A percentile compares a stretch with the other conserved stretches of the same genome.
Conservation (phyloP, 2,797 vertebrate genomes). For the Gymnopithys bicolor region DNA sequence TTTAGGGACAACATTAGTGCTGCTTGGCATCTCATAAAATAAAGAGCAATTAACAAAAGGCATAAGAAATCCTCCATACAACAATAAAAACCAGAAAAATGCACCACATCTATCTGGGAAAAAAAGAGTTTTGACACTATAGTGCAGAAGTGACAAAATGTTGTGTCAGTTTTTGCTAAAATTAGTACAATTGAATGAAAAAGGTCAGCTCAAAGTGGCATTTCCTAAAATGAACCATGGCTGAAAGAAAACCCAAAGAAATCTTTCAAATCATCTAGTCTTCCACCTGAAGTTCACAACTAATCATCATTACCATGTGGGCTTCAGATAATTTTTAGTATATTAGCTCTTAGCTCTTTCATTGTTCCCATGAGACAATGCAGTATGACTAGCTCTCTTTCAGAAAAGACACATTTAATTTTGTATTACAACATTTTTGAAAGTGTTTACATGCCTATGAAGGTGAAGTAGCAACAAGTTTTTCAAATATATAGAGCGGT, state of each 20-base stretch:
- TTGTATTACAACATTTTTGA: not conserved
- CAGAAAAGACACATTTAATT: not conserved
- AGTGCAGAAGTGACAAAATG: not conserved
- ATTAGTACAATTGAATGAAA: not conserved
- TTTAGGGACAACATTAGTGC: not conserved
- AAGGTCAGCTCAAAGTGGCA: not conserved
- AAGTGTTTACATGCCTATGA: not conserved
- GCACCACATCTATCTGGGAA: not conserved
- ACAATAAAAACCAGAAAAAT: not conserved
- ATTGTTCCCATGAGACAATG: not conserved
- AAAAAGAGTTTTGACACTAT: not conserved
- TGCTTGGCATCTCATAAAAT: not conserved
- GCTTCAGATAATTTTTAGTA: not conserved
- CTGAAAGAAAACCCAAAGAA: not conserved
- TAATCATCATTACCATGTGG: not conserved
- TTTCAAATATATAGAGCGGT: not conserved
- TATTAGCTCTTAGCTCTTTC: not conserved
- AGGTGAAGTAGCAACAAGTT: not conserved
- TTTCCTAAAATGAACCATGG: not conserved
- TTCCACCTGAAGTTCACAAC: not conserved
- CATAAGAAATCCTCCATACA: fast-evolving
- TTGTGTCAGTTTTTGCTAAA: not conserved
- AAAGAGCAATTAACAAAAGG: not conserved
- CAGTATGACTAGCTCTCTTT: not conserved
- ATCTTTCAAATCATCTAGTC: not conserved